Evolutionary conservation across 2,113 vertebrate species (phyloP).

Genomic region (Toxostoma redivivum): DNA sequence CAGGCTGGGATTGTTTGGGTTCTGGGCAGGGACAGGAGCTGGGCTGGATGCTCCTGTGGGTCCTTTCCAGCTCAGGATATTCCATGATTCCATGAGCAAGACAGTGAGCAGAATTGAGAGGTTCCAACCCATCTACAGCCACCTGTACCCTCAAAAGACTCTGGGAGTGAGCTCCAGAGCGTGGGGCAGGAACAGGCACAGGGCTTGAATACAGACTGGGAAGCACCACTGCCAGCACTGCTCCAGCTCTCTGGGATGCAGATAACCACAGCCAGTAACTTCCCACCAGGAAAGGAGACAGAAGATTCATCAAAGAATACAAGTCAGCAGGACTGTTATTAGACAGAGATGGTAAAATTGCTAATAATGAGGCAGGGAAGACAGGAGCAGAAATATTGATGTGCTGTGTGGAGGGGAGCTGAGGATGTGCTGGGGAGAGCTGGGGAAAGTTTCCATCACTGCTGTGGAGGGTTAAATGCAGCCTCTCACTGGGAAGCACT

Average conservation of each 20-base stretch:
- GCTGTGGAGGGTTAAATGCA: not conserved
- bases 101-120: not conserved
- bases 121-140: not conserved
- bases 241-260: not conserved
- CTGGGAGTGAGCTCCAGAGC: fast-evolving
- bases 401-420: not conserved
- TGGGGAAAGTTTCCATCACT: fast-evolving
- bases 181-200: fast-evolving
- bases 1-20: not conserved
- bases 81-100: not conserved
- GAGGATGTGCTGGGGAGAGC: not conserved
- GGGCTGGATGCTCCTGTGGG: fast-evolving
- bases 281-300: not conserved
- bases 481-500: not conserved
- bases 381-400: not conserved
- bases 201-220: not conserved
- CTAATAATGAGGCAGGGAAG: not conserved
- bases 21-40: fast-evolving
- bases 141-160: not conserved
- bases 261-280: not conserved
- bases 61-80: not conserved
- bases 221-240: not conserved
- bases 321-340: not conserved
- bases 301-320: not conserved
- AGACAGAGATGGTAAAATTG: conserved; percentile 9